Conservation (phyloP, 2,113 vertebrate genomes). For the Amphilophus citrinellus region DNA sequence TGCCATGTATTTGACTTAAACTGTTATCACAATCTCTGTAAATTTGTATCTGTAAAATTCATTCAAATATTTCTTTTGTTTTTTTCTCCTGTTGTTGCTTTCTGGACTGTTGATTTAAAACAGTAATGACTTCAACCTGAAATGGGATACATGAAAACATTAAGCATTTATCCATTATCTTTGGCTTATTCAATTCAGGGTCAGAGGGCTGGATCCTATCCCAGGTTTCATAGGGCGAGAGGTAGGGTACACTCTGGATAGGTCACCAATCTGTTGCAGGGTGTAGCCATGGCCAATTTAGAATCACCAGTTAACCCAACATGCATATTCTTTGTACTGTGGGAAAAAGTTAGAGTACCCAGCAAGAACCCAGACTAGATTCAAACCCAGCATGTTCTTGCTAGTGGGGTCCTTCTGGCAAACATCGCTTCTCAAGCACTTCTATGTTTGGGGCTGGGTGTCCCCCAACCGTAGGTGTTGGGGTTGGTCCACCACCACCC, state of each 20-base stretch:
- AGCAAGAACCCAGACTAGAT: neutral
- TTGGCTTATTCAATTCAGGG: neutral
- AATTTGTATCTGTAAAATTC: conserved; percentile 6
- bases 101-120: neutral
- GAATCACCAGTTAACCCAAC: neutral
- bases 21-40: neutral
- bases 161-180: neutral
- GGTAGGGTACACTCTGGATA: neutral
- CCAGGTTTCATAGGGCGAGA: neutral
- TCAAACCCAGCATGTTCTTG: neutral
- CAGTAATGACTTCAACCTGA: neutral
- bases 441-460: too few species aligned
- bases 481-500: too few species aligned
- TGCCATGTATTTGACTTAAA: neutral
- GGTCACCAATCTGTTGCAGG: neutral
- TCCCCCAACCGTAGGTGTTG: too few species aligned
- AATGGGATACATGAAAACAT: neutral
- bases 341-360: neutral
- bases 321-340: neutral
- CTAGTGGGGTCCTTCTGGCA: too few species aligned
- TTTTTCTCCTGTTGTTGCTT: neutral
- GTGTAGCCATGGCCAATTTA: neutral
- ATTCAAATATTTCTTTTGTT: too few species aligned
- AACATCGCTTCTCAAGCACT: too few species aligned
- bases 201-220: neutral